These are phyloP conservation scores for Nephrotoma guestfalica DNA, from an alignment of 2,888 invertebrate genomes.

Conservation along the genomic window DNA sequence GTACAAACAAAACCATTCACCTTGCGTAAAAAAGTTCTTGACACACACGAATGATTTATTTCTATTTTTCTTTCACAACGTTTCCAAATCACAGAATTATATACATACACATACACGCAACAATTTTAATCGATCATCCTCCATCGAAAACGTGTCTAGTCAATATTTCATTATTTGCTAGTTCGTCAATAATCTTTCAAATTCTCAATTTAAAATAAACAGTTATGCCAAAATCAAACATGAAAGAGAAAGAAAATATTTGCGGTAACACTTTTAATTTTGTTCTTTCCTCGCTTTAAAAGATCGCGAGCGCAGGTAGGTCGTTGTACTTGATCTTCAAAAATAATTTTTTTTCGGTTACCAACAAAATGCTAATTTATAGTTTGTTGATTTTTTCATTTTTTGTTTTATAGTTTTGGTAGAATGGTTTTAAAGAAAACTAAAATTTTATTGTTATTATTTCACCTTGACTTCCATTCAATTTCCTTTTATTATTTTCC, in stretches of 20 bases:
- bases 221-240: background rate
- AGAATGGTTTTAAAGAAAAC: background rate
- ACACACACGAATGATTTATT: too few relatives aligned
- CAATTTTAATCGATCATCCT: background rate
- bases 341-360: background rate
- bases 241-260: background rate
- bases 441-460: background rate
- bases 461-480: background rate
- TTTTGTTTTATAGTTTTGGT: background rate
- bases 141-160: background rate
- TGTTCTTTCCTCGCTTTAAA: background rate
- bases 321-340: background rate
- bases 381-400: background rate
- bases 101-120: background rate
- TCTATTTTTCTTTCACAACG: too few relatives aligned
- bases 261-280: background rate
- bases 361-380: background rate
- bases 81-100: too few relatives aligned
- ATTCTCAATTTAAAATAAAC: background rate
- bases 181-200: background rate
- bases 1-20: too few relatives aligned
- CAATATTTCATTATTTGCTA: background rate
- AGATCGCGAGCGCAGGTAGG: background rate
- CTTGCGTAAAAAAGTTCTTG: too few relatives aligned
- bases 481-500: background rate